phyloP scores from a whole-genome alignment of 2,797 vertebrate species.

The Melanotaenia pygmaea region DNA sequence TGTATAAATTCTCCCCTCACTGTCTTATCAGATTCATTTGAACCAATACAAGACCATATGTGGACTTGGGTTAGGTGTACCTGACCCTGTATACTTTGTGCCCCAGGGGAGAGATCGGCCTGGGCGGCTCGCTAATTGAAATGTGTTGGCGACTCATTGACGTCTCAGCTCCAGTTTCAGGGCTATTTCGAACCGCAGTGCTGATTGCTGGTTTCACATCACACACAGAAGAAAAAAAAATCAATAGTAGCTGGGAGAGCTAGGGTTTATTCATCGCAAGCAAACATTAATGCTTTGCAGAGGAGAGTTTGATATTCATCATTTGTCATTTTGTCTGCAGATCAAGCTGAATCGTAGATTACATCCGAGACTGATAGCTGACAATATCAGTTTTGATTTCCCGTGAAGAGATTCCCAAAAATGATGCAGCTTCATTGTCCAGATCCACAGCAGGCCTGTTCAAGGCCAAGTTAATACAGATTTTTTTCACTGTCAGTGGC shows the following conservation, averaged over 20 bases:
- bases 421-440: constrained; percentile 23
- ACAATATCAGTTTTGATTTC: neutral
- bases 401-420: constrained; percentile 31
- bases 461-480: constrained; percentile 15
- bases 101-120: constrained; percentile 86
- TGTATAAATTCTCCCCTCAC: constrained; percentile 46
- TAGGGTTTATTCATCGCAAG: constrained; percentile 81
- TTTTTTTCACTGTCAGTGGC: constrained; percentile 36
- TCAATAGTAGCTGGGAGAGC: constrained; percentile 84
- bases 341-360: constrained; percentile 49
- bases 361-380: constrained; percentile 43
- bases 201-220: constrained; percentile 90
- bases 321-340: constrained; percentile 68
- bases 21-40: constrained; percentile 68
- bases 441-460: constrained; percentile 18
- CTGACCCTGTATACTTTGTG: constrained; percentile 75
- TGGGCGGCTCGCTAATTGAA: constrained; percentile 90
- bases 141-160: constrained; percentile 90
- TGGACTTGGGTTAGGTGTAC: constrained; percentile 73
- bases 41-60: constrained; percentile 66
- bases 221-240: constrained; percentile 79
- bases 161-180: constrained; percentile 88
- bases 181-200: constrained; percentile 88
- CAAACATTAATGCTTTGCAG: constrained; percentile 81
- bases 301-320: constrained; percentile 74